Evolutionary conservation across 2,113 vertebrate genomes (phyloP).

Genomic region (Craseonycteris thonglongyai): DNA sequence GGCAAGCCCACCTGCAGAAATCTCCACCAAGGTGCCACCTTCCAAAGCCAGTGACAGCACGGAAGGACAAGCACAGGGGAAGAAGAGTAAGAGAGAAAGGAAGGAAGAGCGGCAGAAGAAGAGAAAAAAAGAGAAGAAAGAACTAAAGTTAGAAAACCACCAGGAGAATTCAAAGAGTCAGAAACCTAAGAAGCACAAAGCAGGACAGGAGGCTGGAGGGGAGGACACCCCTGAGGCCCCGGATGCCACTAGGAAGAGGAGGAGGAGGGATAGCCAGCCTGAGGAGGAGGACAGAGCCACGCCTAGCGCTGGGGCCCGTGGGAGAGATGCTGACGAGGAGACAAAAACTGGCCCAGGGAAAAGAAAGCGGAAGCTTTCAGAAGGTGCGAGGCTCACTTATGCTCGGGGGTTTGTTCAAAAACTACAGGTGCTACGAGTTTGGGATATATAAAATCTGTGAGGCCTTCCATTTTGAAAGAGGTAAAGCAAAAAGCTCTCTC

Average conservation of each 20-base stretch:
- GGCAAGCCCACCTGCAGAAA: background rate
- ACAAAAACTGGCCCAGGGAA: constrained; percentile 40
- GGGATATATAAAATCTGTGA: background rate
- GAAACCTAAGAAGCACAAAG: constrained; percentile 76
- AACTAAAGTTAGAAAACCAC: constrained; percentile 64
- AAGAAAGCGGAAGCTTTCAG: constrained; percentile 69
- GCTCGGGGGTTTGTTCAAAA: background rate
- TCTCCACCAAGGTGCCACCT: background rate
- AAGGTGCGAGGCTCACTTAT: constrained; percentile 65
- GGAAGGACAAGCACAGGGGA: constrained; percentile 67
- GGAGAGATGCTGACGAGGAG: rapidly evolving
- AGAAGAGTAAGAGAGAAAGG: constrained; percentile 86
- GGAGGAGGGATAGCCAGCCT: too few relatives aligned
- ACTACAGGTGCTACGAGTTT: rapidly evolving
- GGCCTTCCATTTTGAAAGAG: rapidly evolving
- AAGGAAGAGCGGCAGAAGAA: constrained; percentile 87
- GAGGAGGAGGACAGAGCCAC: too few relatives aligned
- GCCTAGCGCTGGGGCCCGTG: background rate
- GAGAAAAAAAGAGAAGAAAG: constrained; percentile 82
- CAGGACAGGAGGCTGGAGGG: constrained; percentile 7
- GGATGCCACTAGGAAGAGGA: constrained; percentile 56
- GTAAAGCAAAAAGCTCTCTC: too few relatives aligned
- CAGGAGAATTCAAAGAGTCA: constrained; percentile 28
- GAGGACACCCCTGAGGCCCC: background rate
- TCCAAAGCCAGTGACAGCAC: constrained; percentile 33